phyloP scores from a whole-genome alignment of 1,140 invertebrate species.

The Rhyacophila brunnea region DNA sequence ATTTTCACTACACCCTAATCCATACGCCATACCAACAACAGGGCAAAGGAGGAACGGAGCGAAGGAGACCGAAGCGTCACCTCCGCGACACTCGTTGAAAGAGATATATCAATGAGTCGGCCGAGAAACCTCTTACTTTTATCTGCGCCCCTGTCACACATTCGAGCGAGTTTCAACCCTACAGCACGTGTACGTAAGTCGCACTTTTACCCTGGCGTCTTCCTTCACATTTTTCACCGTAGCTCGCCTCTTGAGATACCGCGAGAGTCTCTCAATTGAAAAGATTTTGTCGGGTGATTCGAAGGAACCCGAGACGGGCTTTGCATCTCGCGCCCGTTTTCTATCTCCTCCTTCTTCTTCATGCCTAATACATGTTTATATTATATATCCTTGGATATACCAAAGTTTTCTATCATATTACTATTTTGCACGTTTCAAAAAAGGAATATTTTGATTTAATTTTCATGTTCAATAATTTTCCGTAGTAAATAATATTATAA shows the following conservation, averaged over 20 bases:
- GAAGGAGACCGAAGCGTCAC: conserved; percentile 1
- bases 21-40: too few species aligned
- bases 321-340: conserved; percentile 17
- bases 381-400: background rate
- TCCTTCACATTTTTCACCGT: conserved; percentile 21
- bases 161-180: background rate
- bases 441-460: too few species aligned
- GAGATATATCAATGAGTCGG: conserved; percentile 27
- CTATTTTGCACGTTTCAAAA: too few species aligned
- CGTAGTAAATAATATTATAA: too few species aligned
- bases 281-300: conserved; percentile 28
- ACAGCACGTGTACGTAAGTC: background rate
- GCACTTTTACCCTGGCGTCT: conserved; percentile 4
- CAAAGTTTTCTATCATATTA: too few species aligned
- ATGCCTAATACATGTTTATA: background rate
- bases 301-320: conserved; percentile 21
- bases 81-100: conserved; percentile 5
- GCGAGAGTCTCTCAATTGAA: conserved; percentile 31
- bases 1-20: too few species aligned
- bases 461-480: too few species aligned
- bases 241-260: conserved; percentile 16
- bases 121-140: conserved; percentile 23
- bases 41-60: background rate
- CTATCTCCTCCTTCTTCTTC: background rate
- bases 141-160: conserved; percentile 10